Evolutionary conservation across 1,140 invertebrate genomes (phyloP), one percentile per base, ranked within the genome.

Genomic region (Pachyrhynchus sulphureomaculatus): DNA sequence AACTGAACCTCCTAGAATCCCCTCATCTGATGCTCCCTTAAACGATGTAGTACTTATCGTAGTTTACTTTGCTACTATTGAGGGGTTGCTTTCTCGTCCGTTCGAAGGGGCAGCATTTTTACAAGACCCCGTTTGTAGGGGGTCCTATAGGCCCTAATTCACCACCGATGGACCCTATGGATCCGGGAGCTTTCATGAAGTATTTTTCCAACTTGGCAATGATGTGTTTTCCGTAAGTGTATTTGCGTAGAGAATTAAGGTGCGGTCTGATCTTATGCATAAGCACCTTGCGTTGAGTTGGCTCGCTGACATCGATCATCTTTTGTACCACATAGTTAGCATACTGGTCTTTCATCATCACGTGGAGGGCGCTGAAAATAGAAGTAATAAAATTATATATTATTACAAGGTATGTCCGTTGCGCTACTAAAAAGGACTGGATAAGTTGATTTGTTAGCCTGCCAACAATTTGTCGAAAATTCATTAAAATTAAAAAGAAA

Each of bases 261-360:
- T 99, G 96, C 18, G 96, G 96, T 69, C 96, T 88, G 74, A 99
- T 99, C 83, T 98, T 97, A 80, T 96, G 92, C 92, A 99, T 96
- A 52, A 99, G 81, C 68, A 96, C 89, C 81, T 99, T 99, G 48
- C 97, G 87, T 77, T 99, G 96, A 17, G 91, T 88, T 9, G 93
- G 92, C 74, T 99, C 97, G 8, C 96, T 95, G 9, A 99, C 95
- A 76, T 99, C 98, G 60, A 99, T 96, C 97, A 99, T 99, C 80
- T 99, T 99, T 79, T 99, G 98, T 21, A 99, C 96, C 58, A 99
- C 98, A 79, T 99, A 99, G 81, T 99, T 99, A 49, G 96, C 98
- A 80, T 97, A 99, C 80, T 99, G 91, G 78, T 98, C 95, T 81
- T 98, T 98, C 95, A 98, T 98, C 95, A 98, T 98, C 5, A 95